These are phyloP conservation scores for Acleris literana DNA, from an alignment of 2,888 invertebrate species.

Conservation along the genomic window DNA sequence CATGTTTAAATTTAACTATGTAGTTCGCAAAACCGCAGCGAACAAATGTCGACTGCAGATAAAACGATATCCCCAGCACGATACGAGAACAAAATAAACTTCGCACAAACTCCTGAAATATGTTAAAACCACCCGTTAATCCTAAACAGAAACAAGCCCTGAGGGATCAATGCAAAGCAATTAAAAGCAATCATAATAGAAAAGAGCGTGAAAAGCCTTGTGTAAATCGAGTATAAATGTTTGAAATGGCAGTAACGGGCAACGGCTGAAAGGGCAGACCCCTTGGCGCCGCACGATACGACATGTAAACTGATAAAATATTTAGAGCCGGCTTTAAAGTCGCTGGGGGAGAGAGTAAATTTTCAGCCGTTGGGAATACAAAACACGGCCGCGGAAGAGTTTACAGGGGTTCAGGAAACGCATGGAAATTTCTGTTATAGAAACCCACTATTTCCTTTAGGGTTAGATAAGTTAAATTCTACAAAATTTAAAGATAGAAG, in stretches of 20 bases:
- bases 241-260: slow-evolving; percentile 60
- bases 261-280: slow-evolving; percentile 63
- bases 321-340: slow-evolving; percentile 72
- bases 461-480: background rate
- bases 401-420: slow-evolving; percentile 16
- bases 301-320: slow-evolving; percentile 79
- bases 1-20: slow-evolving; percentile 32
- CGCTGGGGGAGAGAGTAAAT: slow-evolving; percentile 65
- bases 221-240: slow-evolving; percentile 62
- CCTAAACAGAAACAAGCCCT: slow-evolving; percentile 23
- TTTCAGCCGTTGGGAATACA: slow-evolving; percentile 69
- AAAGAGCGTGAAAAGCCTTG: slow-evolving; percentile 44
- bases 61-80: slow-evolving; percentile 14
- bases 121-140: background rate
- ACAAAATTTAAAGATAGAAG: too few relatives aligned
- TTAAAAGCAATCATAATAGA: slow-evolving; percentile 44
- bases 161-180: slow-evolving; percentile 36
- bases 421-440: background rate
- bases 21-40: slow-evolving; percentile 51
- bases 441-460: slow-evolving; percentile 1
- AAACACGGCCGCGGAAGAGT: slow-evolving; percentile 37
- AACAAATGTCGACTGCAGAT: slow-evolving; percentile 39
- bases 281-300: slow-evolving; percentile 75
- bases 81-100: slow-evolving; percentile 10
- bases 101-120: background rate